Percentiles rank a stretch among this genome's conserved stretches.
phyloP scores from a whole-genome alignment of 1,140 invertebrate genomes.

The Caenorhabditis briggsae region DNA sequence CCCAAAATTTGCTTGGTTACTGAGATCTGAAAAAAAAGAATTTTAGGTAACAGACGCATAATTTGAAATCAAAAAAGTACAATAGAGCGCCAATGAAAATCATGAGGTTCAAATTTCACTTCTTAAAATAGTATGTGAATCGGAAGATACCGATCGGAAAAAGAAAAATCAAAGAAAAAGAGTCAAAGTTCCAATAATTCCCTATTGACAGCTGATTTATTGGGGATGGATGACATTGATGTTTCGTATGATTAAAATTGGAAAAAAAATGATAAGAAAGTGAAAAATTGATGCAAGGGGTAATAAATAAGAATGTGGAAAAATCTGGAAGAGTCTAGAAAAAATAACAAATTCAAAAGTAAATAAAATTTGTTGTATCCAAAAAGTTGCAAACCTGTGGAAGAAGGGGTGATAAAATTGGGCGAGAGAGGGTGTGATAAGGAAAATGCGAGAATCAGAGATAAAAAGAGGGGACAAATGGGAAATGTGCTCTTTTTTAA shows the following conservation, averaged over 20 bases:
- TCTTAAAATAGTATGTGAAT: background rate
- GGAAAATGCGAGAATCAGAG: slow-evolving; percentile 1
- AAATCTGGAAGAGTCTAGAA: background rate
- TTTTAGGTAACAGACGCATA: too few species aligned
- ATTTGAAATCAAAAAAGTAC: too few species aligned
- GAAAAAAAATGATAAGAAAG: slow-evolving; percentile 26
- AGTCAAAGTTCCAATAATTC: slow-evolving; percentile 35
- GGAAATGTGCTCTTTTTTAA: slow-evolving; percentile 1
- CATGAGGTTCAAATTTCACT: background rate
- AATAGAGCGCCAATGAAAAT: background rate
- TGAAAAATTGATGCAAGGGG: slow-evolving; percentile 4
- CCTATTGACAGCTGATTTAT: slow-evolving; percentile 35
- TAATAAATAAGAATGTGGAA: background rate
- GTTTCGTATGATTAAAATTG: slow-evolving; percentile 14
- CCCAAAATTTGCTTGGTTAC: slow-evolving; percentile 8
- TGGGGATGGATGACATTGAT: background rate
- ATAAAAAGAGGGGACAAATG: background rate
- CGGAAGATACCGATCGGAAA: background rate
- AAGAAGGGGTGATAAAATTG: background rate
- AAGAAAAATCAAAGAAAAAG: background rate
- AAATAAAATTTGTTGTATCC: background rate
- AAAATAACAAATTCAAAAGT: background rate
- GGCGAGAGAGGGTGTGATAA: background rate
- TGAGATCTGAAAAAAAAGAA: background rate
- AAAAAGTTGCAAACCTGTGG: slow-evolving; percentile 11